Evolutionary conservation across 2,888 invertebrate genomes (phyloP), one percentile per base, ranked within the genome.

Genomic region (Amiota mariae): DNA sequence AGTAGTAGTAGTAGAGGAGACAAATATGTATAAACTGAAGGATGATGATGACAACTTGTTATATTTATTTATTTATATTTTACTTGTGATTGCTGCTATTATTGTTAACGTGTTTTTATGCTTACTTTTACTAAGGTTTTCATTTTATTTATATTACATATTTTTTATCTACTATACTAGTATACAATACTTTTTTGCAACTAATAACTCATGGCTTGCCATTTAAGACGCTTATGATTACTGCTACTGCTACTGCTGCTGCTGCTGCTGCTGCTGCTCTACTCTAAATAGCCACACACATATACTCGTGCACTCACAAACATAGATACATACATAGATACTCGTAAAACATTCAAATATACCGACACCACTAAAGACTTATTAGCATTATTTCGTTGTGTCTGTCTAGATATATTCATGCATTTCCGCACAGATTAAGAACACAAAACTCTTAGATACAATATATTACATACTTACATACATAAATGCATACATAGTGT

Each of bases 221-320:
- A 73, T 73, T 76, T 76, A 78, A 78, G 72, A 73, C 70, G 75
- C 71, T 77, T 77, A 74, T 56, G 71, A 63, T 75, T 73, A 73
- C 75, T 75, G 66, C 36, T 36, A 36, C 36, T 36, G 24, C 24
- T 24, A 57, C 57, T 57, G 20, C 57, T 57, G 20, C 57, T 4
- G 4, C 57, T n/a, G 11, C 18, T 24, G 24, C 2, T 24, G 36
- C 36, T 59, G 18, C 2, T 59, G 63, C 54, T 54, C 51, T 68
- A 68, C 67, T 74, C 73, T 74, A 74, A 73, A 76, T 70, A 72
- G 71, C 72, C 70, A 51, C 63, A 72, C 72, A 72, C 61, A 71
- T 71, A 71, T 46, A 70, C 59, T 56, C 61, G 67, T 71, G 67
- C 20, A 70, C 59, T 56, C 72, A 63, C 36, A 47, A 12, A 20